Evolutionary conservation across 2,797 vertebrate species (phyloP).

Genomic region (Coccyzus lansbergi): DNA sequence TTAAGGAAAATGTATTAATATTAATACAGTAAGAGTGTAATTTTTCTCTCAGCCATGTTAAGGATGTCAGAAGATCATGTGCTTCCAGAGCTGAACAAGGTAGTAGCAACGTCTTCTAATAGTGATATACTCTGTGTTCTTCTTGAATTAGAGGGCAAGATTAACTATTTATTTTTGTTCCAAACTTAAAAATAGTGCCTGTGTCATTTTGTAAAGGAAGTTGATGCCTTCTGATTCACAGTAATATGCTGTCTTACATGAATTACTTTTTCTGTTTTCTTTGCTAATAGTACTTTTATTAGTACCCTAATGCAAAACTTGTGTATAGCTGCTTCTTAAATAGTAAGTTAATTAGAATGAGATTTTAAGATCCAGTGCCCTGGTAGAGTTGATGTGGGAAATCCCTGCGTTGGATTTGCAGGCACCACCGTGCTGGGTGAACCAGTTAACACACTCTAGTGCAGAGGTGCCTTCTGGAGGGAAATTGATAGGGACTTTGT

Average conservation of each 20-base stretch:
- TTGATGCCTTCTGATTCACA: neutral
- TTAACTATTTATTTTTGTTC: neutral
- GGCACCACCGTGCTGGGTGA: neutral
- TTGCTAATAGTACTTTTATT: neutral
- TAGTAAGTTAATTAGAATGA: neutral
- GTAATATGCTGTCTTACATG: fast-evolving
- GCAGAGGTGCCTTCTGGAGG: neutral
- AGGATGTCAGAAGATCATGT: constrained; percentile 98
- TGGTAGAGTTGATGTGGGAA: neutral
- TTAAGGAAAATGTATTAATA: neutral
- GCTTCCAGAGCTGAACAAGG: constrained; percentile 96
- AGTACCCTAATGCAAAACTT: neutral
- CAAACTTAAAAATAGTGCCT: neutral
- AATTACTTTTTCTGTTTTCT: neutral
- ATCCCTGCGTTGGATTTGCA: neutral
- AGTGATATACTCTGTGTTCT: neutral
- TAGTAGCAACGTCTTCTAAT: constrained; percentile 49
- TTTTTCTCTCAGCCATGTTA: constrained; percentile 88
- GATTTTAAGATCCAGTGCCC: neutral
- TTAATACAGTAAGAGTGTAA: neutral
- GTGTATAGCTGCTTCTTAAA: neutral
- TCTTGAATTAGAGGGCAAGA: neutral
- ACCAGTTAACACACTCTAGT: fast-evolving
- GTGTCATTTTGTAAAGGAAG: neutral
- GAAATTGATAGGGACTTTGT: neutral